Evolutionary conservation across 2,888 invertebrate species (phyloP).

Genomic region (Drosophila barbarae): DNA sequence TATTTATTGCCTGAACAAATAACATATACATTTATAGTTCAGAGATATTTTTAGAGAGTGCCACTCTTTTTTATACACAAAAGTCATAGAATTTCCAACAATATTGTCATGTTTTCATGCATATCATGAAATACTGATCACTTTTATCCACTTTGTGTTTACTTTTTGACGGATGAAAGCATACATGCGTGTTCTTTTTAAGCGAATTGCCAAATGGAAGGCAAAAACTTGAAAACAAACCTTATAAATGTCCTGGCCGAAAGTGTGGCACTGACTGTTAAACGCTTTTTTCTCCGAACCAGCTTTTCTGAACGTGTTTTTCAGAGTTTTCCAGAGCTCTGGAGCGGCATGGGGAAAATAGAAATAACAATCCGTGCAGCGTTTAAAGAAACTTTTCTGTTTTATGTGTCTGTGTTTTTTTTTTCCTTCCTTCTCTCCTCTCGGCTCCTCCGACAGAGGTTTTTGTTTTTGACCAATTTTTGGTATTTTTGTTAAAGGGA

Average conservation of each 20-base stretch:
- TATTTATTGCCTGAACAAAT: not conserved
- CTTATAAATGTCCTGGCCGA: constrained; percentile 62
- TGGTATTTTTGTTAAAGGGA: constrained; percentile 18
- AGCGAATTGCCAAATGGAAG: constrained; percentile 38
- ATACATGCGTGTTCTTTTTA: constrained; percentile 24
- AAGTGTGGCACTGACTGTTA: constrained; percentile 58
- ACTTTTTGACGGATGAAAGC: constrained; percentile 23
- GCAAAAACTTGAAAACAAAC: constrained; percentile 56
- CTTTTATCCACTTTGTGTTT: constrained; percentile 10
- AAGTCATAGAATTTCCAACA: not conserved
- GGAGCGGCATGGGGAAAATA: constrained; percentile 30
- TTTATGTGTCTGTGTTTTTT: constrained; percentile 46
- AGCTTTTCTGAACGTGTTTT: constrained; percentile 50
- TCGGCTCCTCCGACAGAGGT: constrained; percentile 1
- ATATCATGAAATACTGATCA: not conserved
- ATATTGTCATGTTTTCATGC: not conserved
- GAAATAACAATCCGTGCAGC: constrained; percentile 62
- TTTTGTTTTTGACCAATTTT: constrained; percentile 25
- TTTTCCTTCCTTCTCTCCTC: not conserved
- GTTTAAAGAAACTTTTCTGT: constrained; percentile 70
- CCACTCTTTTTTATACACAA: too few relatives aligned
- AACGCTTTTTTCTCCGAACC: constrained; percentile 45
- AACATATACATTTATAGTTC: not conserved
- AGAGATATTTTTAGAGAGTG: not conserved
- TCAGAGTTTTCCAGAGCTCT: constrained; percentile 28